These are phyloP conservation scores for Leptopilina drosophilae DNA, from an alignment of 2,888 invertebrate species.

Conservation along the genomic window DNA sequence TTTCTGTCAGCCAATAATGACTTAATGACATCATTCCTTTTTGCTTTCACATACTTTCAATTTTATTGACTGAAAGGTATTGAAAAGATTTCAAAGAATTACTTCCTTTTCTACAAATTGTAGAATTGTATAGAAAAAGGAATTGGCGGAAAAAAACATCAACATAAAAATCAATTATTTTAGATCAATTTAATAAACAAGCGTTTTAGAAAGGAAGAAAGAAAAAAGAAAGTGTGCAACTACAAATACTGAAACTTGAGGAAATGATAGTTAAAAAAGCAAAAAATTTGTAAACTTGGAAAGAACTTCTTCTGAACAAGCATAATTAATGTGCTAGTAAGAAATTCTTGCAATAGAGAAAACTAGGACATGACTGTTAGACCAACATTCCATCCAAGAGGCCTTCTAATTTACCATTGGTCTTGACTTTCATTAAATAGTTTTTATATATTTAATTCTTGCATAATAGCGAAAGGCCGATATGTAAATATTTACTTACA, in stretches of 20 bases:
- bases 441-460: constrained; percentile 33
- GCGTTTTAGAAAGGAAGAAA: constrained; percentile 13
- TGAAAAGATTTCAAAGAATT: constrained; percentile 16
- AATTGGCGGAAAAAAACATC: neutral
- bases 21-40: constrained; percentile 21
- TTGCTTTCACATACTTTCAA: constrained; percentile 26
- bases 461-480: neutral
- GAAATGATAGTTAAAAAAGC: constrained; percentile 41
- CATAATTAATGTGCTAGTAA: constrained; percentile 56
- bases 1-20: constrained; percentile 21
- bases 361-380: constrained; percentile 66
- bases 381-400: constrained; percentile 61
- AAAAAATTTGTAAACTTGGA: constrained; percentile 45
- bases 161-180: neutral
- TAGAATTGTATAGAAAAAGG: neutral
- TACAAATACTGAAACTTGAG: constrained; percentile 28
- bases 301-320: constrained; percentile 49
- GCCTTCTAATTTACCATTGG: constrained; percentile 47
- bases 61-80: constrained; percentile 25
- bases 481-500: constrained; percentile 19
- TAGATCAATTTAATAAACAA: neutral
- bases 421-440: constrained; percentile 51
- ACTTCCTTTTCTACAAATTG: neutral
- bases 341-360: constrained; percentile 69
- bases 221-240: constrained; percentile 31